A percentile compares a stretch with the other conserved stretches of the same genome.
These are phyloP conservation scores for Cepphus grylle DNA, from an alignment of 2,113 vertebrate species.

Conservation along the genomic window DNA sequence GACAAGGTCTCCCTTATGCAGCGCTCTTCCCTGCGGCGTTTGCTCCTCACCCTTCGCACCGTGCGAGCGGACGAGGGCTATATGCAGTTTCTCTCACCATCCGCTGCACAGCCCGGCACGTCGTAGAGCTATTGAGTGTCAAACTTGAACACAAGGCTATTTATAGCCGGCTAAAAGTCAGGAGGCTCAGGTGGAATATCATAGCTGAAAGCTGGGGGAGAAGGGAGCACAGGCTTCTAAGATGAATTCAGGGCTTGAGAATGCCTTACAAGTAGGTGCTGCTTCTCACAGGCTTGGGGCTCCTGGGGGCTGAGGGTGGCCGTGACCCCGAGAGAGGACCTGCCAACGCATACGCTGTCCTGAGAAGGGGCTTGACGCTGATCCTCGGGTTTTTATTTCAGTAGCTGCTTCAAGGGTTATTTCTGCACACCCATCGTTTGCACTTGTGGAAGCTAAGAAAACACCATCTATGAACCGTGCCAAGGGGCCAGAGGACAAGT, in stretches of 20 bases:
- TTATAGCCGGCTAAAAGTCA: not conserved
- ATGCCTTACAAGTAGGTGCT: not conserved
- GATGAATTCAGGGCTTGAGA: not conserved
- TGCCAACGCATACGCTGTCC: not conserved
- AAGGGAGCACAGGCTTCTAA: not conserved
- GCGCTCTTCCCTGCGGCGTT: not conserved
- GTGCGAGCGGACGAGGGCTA: not conserved
- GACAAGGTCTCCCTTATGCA: constrained; percentile 25
- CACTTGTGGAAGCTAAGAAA: not conserved
- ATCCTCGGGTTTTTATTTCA: not conserved
- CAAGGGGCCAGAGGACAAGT: not conserved
- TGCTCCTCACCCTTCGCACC: not conserved
- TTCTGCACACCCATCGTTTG: not conserved
- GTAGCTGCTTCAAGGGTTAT: not conserved
- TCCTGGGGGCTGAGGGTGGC: not conserved
- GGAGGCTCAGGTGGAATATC: not conserved
- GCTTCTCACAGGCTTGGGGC: not conserved
- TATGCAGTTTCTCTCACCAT: not conserved
- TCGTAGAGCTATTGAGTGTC: not conserved
- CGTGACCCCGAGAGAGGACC: fast-evolving
- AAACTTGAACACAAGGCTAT: not conserved
- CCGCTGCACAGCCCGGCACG: not conserved
- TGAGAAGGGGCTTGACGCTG: not conserved
- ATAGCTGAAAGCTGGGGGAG: not conserved
- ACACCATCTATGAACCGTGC: fast-evolving